A percentile compares a stretch with the other conserved stretches of the same genome.
phyloP scores from a whole-genome alignment of 1,140 invertebrate species.

The Drosophila nannoptera region DNA sequence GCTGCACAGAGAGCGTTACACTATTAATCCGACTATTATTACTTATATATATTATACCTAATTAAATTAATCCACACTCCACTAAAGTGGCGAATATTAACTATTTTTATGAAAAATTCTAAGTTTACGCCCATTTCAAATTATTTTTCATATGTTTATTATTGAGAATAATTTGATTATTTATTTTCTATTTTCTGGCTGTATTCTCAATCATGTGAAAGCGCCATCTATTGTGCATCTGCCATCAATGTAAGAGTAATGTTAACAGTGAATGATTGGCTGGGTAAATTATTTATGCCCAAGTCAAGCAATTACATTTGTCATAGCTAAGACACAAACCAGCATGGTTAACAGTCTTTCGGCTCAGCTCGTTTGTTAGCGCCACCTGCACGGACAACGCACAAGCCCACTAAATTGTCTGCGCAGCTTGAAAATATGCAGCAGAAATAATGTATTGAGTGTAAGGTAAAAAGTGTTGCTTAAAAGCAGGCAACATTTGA shows the following conservation, averaged over 20 bases:
- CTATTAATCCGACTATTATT: too few relatives aligned
- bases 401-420: constrained; percentile 12
- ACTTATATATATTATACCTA: not conserved
- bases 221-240: constrained; percentile 23
- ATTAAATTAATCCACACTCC: too few relatives aligned
- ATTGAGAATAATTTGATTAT: not conserved
- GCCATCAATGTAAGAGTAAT: not conserved
- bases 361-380: not conserved
- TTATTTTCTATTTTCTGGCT: not conserved
- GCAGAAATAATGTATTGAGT: not conserved
- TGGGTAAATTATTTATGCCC: too few relatives aligned
- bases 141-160: too few relatives aligned
- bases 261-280: not conserved
- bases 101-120: not conserved
- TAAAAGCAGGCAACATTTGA: not conserved
- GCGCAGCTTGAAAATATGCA: constrained; percentile 28
- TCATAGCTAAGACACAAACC: constrained; percentile 15
- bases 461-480: not conserved
- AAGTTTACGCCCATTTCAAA: not conserved
- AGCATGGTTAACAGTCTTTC: not conserved
- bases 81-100: not conserved
- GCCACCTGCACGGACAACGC: constrained; percentile 8
- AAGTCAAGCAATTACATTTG: not conserved
- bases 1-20: not conserved
- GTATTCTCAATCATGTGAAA: not conserved